Conservation (phyloP, 2,797 vertebrate genomes). For the Xyrichtys novacula region DNA sequence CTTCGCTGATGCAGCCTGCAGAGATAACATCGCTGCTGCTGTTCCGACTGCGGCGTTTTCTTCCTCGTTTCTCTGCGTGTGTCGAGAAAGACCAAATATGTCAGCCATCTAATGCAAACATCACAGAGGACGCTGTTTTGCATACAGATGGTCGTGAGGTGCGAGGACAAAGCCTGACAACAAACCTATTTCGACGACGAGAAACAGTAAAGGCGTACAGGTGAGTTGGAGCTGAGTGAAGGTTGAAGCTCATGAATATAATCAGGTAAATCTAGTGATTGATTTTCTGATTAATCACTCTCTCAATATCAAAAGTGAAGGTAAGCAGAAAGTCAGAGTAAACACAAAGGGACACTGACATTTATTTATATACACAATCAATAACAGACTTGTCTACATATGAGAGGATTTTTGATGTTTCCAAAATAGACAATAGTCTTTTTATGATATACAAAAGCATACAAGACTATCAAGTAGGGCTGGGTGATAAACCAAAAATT, state of each 20-base stretch:
- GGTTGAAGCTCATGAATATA: constrained; percentile 1
- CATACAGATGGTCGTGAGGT: neutral
- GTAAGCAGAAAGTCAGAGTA: no score
- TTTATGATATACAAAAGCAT: no score
- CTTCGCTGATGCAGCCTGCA: constrained; percentile 22
- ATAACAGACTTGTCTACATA: no score
- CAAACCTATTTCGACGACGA: neutral
- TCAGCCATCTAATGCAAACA: constrained; percentile 14
- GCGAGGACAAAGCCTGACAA: neutral
- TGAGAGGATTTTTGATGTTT: no score
- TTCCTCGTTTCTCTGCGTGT: constrained; percentile 2
- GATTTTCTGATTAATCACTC: neutral
- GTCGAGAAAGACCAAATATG: constrained; percentile 21
- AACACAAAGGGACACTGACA: no score
- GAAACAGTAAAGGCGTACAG: no score
- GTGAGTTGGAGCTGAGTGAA: no score
- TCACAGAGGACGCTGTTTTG: constrained; percentile 8
- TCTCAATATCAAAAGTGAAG: no score
- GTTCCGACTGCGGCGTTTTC: constrained; percentile 34
- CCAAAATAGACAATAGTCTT: no score
- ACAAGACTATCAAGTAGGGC: no score
- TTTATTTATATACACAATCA: no score
- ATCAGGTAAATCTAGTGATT: neutral
- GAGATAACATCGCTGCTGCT: constrained; percentile 49
- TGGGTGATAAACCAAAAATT: no score